Evolutionary conservation across 2,797 vertebrate species (phyloP).

Genomic region (Podarcis siculus): DNA sequence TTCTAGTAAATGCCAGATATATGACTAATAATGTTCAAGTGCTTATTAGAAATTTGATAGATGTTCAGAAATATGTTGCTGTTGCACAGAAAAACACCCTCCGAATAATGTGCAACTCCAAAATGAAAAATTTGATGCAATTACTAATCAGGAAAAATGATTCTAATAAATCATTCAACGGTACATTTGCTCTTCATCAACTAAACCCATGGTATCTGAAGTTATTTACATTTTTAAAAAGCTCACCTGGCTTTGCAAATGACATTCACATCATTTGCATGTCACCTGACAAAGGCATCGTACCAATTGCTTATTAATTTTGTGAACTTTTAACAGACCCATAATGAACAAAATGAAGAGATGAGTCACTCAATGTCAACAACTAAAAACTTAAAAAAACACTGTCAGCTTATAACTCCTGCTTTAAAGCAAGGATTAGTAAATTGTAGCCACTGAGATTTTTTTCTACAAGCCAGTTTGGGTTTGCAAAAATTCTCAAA

Average conservation of each 20-base stretch:
- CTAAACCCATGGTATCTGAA: slow-evolving; percentile 56
- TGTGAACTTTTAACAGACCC: slow-evolving; percentile 54
- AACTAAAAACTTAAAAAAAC: background rate
- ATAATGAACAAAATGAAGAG: background rate
- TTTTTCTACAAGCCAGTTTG: background rate
- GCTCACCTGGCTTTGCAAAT: slow-evolving; percentile 65
- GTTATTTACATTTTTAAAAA: slow-evolving; percentile 71
- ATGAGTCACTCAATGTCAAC: background rate
- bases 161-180: slow-evolving; percentile 74
- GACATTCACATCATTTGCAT: slow-evolving; percentile 66
- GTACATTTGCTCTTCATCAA: slow-evolving; percentile 66
- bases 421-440: background rate
- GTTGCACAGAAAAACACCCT: slow-evolving; percentile 33
- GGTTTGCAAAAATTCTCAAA: background rate
- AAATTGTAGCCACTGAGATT: background rate
- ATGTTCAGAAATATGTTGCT: slow-evolving; percentile 44
- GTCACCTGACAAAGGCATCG: slow-evolving; percentile 58
- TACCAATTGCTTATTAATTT: slow-evolving; percentile 61
- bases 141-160: slow-evolving; percentile 64
- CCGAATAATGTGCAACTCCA: slow-evolving; percentile 52
- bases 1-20: slow-evolving; percentile 30
- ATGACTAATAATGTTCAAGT: slow-evolving; percentile 23
- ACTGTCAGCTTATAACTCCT: background rate
- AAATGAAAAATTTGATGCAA: slow-evolving; percentile 60
- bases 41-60: slow-evolving; percentile 43